Evolutionary conservation across 1,140 invertebrate species (phyloP), one percentile per base, ranked within the genome.

Genomic region (Drosophila pachea): DNA sequence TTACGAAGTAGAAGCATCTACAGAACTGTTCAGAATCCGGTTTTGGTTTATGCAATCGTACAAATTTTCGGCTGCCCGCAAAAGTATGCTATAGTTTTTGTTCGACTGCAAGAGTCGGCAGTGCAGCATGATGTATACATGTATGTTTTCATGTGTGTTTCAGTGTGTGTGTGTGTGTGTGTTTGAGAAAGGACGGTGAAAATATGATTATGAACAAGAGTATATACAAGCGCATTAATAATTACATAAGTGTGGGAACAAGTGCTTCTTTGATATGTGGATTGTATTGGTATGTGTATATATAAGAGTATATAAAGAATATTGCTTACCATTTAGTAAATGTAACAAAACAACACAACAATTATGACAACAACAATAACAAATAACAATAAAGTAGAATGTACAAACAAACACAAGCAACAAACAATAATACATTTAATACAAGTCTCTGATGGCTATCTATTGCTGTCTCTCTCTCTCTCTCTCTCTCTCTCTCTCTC

Each of bases 301-400:
- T 71, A 64, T 53, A 58, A 40, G 79, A 68, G 72, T 68, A 76
- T 43, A 66, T 61, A 79, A 68, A 64, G 58, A 69, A 87, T 78
- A 79, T 87, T 87, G 84, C 84, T 87, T 87, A 87, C 84, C 84
- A 84, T 86, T 81, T 74, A 54, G 68, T 86, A 86, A 81, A 68
- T 81, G 54, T 67, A 84, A 86, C 81, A 84, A 86, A 83, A 83
- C 76, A 83, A 75, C 55, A 78, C 73, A 79, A 79, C 52, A 74
- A 86, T 69, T 58, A 78, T 58, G 56, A 74, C 60, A 74, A 83
- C 65, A 84, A 75, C 74, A 77, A 69, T 67, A 74, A 83, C 68
- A 84, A 75, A 60, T 63, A 75, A 84, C 73, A 70, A 63, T 45
- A 61, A 43, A 48, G 35, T 35, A 47, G 50, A 8, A 8, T 40